Percentiles rank a stretch among this genome's conserved stretches.
phyloP scores from a whole-genome alignment of 2,888 invertebrate species.

The Adela reaumurella region DNA sequence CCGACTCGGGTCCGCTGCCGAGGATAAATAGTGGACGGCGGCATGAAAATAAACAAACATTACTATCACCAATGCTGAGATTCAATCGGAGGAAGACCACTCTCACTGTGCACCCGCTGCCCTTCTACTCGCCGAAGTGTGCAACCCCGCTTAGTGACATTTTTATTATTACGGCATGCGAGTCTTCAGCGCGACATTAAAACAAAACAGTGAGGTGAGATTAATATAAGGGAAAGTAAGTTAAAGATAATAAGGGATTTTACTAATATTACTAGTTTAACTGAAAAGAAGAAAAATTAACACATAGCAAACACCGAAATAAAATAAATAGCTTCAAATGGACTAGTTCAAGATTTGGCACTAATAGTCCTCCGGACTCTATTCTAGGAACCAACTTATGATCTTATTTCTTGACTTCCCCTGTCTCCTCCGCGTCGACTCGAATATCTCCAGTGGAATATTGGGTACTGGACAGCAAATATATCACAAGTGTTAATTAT shows the following conservation, averaged over 20 bases:
- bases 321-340: background rate
- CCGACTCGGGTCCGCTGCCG: slow-evolving; percentile 63
- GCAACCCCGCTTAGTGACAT: too few relatives aligned
- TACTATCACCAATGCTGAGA: slow-evolving; percentile 36
- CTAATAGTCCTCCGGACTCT: slow-evolving; percentile 23
- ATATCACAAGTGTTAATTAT: slow-evolving; percentile 15
- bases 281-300: background rate
- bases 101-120: too few relatives aligned
- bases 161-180: too few relatives aligned
- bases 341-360: slow-evolving; percentile 8
- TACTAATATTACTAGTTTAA: background rate
- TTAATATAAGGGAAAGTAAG: too few relatives aligned
- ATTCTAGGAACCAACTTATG: slow-evolving; percentile 57
- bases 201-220: too few relatives aligned
- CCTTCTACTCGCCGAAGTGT: too few relatives aligned
- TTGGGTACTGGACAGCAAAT: slow-evolving; percentile 57
- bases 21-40: slow-evolving; percentile 54
- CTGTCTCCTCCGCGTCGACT: slow-evolving; percentile 53
- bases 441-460: slow-evolving; percentile 56
- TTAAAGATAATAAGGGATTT: too few relatives aligned
- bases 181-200: too few relatives aligned
- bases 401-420: slow-evolving; percentile 56
- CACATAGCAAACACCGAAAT: background rate
- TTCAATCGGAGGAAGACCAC: too few relatives aligned
- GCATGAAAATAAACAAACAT: slow-evolving; percentile 44